These are phyloP conservation scores for Pygmarrhopalites habei DNA, from an alignment of 1,140 invertebrate genomes.

Conservation along the genomic window DNA sequence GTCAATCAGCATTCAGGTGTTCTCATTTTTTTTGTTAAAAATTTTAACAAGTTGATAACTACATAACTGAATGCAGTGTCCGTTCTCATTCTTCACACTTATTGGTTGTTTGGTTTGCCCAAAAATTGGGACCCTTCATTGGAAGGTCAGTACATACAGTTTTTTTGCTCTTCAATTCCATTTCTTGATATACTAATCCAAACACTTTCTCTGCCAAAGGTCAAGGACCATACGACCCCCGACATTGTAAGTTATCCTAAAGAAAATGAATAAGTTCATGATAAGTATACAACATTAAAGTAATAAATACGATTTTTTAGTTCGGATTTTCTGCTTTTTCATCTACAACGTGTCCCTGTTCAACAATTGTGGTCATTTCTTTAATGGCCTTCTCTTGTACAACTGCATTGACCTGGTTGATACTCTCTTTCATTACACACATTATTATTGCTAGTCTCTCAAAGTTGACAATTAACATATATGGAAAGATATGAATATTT, in stretches of 20 bases:
- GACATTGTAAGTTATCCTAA: slow-evolving; percentile 1
- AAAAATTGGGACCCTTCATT: background rate
- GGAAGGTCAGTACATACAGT: no score
- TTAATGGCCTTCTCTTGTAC: slow-evolving; percentile 8
- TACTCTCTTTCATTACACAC: background rate
- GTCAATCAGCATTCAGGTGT: background rate
- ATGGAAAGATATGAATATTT: background rate
- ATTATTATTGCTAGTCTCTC: background rate
- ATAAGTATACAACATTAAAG: background rate
- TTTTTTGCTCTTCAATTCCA: no score
- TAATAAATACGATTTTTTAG: background rate
- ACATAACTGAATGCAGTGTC: background rate
- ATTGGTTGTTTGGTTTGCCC: background rate
- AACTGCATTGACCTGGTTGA: background rate
- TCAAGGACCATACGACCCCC: background rate
- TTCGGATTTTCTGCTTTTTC: slow-evolving; percentile 13
- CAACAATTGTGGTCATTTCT: slow-evolving; percentile 9
- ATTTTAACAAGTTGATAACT: background rate
- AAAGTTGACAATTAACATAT: background rate
- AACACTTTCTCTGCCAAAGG: no score
- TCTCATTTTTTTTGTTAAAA: background rate
- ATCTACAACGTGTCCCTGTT: slow-evolving; percentile 3
- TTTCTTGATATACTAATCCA: no score
- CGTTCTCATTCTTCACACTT: background rate
- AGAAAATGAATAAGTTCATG: background rate